Conservation (phyloP, 2,113 vertebrate species). For the Podarcis muralis region DNA sequence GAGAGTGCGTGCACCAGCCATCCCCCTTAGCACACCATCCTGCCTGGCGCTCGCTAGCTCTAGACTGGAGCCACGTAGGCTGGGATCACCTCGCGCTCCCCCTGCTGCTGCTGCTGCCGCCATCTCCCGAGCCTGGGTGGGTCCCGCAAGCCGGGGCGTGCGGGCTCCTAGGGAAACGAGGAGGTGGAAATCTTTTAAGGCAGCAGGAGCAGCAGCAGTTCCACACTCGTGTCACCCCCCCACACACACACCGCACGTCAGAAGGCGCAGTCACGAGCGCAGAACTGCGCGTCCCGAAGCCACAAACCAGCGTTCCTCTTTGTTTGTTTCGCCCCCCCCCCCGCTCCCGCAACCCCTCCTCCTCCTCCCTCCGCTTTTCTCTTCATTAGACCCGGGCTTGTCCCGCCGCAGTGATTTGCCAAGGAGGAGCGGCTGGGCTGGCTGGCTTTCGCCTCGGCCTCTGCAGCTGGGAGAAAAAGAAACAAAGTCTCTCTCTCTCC, state of each 20-base stretch:
- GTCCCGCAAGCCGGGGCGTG: not conserved
- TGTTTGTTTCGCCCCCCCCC: not conserved
- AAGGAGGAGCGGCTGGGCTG: not conserved
- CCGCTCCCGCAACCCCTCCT: no score
- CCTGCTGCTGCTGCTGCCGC: constrained; percentile 1
- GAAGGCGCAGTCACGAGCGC: not conserved
- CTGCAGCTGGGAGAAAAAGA: not conserved
- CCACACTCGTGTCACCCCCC: not conserved
- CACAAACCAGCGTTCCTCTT: not conserved
- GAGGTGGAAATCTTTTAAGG: not conserved
- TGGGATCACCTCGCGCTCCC: constrained; percentile 2
- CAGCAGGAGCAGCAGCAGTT: not conserved
- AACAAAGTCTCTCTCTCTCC: not conserved
- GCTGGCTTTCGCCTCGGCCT: not conserved
- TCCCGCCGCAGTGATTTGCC: not conserved
- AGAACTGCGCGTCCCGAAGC: not conserved
- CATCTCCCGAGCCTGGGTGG: not conserved
- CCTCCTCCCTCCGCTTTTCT: no score
- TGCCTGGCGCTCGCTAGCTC: not conserved
- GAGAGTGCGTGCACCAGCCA: not conserved
- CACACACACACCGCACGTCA: not conserved
- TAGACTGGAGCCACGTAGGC: constrained; percentile 24
- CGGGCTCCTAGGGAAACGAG: not conserved
- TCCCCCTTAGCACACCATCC: not conserved
- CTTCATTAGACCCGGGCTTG: not conserved